Percentiles rank a stretch among this genome's conserved stretches.
Evolutionary conservation across 1,140 invertebrate genomes (phyloP).

Genomic region (Dreissena rostriformis): DNA sequence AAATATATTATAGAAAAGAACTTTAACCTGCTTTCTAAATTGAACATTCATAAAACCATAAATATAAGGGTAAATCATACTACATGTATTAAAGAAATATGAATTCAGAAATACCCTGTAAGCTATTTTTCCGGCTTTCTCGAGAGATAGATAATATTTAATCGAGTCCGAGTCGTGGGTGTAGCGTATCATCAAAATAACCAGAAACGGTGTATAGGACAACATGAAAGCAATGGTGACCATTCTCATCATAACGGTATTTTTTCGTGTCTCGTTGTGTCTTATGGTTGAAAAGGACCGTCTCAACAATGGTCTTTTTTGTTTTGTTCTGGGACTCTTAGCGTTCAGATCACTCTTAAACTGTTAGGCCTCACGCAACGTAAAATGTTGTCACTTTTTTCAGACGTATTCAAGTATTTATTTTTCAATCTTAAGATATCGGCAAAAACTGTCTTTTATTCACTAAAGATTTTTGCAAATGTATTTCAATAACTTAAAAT

Average conservation of each 20-base stretch:
- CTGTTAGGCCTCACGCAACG: too few relatives aligned
- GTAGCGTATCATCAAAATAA: constrained; percentile 39
- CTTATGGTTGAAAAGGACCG: constrained; percentile 30
- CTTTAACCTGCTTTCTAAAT: constrained; percentile 35
- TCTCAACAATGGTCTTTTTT: neutral
- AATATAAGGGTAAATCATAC: constrained; percentile 50
- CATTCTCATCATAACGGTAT: constrained; percentile 54
- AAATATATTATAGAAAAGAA: constrained; percentile 12
- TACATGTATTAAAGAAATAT: constrained; percentile 50
- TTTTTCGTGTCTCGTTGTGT: constrained; percentile 30
- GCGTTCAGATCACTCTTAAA: too few relatives aligned
- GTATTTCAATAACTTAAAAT: too few relatives aligned
- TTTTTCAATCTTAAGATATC: too few relatives aligned
- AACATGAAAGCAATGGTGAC: constrained; percentile 51
- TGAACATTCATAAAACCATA: constrained; percentile 49
- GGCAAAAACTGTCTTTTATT: too few relatives aligned
- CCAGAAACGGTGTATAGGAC: constrained; percentile 47
- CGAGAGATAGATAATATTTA: constrained; percentile 12
- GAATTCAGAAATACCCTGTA: constrained; percentile 36
- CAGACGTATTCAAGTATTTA: too few relatives aligned
- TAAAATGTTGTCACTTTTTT: too few relatives aligned
- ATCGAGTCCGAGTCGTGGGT: neutral
- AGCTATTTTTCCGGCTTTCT: constrained; percentile 22
- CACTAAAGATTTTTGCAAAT: too few relatives aligned
- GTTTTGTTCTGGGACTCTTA: too few relatives aligned